Evolutionary conservation across 2,888 invertebrate genomes (phyloP).

Genomic region (Desoria tigrina): DNA sequence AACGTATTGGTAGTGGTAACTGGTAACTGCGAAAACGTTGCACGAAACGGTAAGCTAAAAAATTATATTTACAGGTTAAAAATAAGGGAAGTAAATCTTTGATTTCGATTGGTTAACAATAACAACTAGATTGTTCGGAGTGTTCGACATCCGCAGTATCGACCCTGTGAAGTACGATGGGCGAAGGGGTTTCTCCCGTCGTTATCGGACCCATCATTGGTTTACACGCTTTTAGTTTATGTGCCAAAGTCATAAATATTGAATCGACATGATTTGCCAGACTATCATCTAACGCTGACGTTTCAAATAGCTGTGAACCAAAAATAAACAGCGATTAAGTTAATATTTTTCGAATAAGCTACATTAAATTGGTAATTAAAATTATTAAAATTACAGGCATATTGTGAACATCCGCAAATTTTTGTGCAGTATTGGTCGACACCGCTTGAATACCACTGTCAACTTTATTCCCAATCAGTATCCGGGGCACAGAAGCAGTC

Average conservation of each 20-base stretch:
- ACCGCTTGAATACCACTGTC: constrained; percentile 68
- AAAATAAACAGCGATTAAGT: background rate
- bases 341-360: background rate
- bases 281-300: constrained; percentile 73
- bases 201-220: constrained; percentile 61
- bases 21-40: too few relatives aligned
- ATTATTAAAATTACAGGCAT: constrained; percentile 13
- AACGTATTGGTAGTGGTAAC: too few relatives aligned
- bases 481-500: constrained; percentile 66
- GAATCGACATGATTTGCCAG: constrained; percentile 76
- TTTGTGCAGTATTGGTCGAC: constrained; percentile 71
- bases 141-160: constrained; percentile 46
- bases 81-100: too few relatives aligned
- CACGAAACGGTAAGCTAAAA: too few relatives aligned
- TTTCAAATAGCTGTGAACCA: constrained; percentile 68
- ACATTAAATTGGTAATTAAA: constrained; percentile 6
- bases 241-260: constrained; percentile 78
- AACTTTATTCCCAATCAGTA: constrained; percentile 79
- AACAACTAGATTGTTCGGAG: too few relatives aligned
- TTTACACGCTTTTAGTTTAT: constrained; percentile 69
- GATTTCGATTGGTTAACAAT: too few relatives aligned
- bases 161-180: constrained; percentile 50
- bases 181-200: constrained; percentile 31
- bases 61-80: too few relatives aligned
- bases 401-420: constrained; percentile 53